Base-by-base conservation (phyloP, 2,797 vertebrate species). In the Valencia hispanica region DNA sequence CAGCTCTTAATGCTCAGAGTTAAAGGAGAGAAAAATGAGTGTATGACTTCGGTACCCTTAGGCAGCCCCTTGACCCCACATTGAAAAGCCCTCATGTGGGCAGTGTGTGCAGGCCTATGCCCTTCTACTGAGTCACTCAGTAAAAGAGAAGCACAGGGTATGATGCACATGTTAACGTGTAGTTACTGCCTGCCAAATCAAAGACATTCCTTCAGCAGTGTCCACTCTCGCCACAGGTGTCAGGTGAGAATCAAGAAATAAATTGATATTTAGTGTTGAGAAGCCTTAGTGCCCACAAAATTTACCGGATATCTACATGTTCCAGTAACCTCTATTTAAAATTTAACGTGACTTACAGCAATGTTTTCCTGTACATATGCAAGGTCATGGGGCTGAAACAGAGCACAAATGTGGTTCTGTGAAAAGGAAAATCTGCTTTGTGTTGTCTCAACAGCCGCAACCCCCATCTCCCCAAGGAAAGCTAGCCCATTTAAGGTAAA, bases 111-210 rank as follows among this genome's bases (percentile, higher is more conserved):
- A 75, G 79, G 81, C 74, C 86, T 81, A 18, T 69, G 77, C 77
- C 73, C 68, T 83, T 78, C 82, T 80, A 73, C 84, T 91, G 91
- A 94, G 77, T 90, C 90, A 90, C 79, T 80, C 74, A 7, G 72
- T 74, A 81, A 75, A 81, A 87, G 86, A 80, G 85, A 68, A 86
- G 79, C 70, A 27, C 69, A 74, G 80, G 70, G 74, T 85, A 81
- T 81, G 71, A 83, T 83, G 83, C 53, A 30, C 9, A 15, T 61
- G 83, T 79, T 85, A 68, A 83, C 59, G 7, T 61, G 74, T 72
- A 66, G 68, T 69, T 73, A 73, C 45, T 70, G 79, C 68, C 73
- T 77, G 81, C 75, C 71, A 81, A 89, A 86, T 82, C 76, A 82
- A 88, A 86, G 51, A 32, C 2, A 78, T 88, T 75, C 81, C 83